phyloP scores from a whole-genome alignment of 2,113 vertebrate genomes.

The Callocephalon fimbriatum region DNA sequence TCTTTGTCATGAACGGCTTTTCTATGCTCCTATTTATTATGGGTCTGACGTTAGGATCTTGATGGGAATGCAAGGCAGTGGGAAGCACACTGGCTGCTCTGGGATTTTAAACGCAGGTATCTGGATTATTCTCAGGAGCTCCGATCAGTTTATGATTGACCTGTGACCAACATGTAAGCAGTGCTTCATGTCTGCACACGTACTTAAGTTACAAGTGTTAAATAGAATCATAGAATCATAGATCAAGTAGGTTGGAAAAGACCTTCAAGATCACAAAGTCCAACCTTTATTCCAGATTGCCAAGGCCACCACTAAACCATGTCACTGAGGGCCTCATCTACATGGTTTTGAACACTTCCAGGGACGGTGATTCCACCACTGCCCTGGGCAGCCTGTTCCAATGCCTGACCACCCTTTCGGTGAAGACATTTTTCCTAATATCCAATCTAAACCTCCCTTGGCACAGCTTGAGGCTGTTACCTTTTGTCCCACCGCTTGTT shows the following conservation, averaged over 20 bases:
- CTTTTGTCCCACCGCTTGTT: too few species aligned
- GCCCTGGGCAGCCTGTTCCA: not conserved
- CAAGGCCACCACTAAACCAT: not conserved
- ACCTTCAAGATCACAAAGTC: not conserved
- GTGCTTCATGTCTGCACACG: rapidly evolving
- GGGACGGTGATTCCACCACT: not conserved
- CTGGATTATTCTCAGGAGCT: not conserved
- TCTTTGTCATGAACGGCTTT: not conserved
- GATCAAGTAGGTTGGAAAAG: not conserved
- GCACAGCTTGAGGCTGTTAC: too few species aligned
- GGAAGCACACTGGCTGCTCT: rapidly evolving
- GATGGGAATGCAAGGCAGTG: not conserved
- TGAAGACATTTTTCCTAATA: too few species aligned
- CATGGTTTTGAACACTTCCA: not conserved
- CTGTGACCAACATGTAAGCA: rapidly evolving
- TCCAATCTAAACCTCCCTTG: too few species aligned
- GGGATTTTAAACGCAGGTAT: not conserved
- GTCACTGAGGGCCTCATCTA: not conserved
- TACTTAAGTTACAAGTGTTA: not conserved
- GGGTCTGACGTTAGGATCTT: rapidly evolving
- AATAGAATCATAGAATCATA: not conserved
- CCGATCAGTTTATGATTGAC: not conserved
- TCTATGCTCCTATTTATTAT: not conserved
- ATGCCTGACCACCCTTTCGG: too few species aligned
- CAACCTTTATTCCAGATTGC: too few species aligned